phyloP scores from a whole-genome alignment of 92 coral and sea anemone genomes.

The Zoanthus solanderi region DNA sequence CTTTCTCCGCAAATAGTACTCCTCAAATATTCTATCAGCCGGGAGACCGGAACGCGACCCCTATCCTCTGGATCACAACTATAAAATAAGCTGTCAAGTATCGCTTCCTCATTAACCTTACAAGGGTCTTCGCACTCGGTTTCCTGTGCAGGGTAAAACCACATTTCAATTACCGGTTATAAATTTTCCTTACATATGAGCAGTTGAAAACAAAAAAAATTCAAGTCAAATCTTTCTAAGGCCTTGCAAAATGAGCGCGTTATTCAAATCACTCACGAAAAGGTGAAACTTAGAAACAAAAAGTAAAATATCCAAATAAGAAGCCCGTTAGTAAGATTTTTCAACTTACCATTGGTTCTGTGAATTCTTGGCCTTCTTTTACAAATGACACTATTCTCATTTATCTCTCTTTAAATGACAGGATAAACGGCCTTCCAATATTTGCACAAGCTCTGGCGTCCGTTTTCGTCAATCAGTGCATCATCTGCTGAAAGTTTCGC shows the following conservation, averaged over 20 bases:
- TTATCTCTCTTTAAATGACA: slow-evolving; percentile 15
- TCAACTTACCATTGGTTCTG: slow-evolving; percentile 33
- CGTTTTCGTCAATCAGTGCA: neutral
- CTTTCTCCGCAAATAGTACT: slow-evolving; percentile 84
- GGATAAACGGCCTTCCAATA: slow-evolving; percentile 26
- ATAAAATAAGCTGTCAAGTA: slow-evolving; percentile 86
- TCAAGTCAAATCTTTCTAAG: neutral
- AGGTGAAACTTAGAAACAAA: neutral
- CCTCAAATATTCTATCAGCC: slow-evolving; percentile 88
- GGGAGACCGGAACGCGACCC: slow-evolving; percentile 91
- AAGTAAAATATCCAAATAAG: neutral
- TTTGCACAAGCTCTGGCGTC: slow-evolving; percentile 47
- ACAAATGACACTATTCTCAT: slow-evolving; percentile 6
- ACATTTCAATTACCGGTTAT: neutral
- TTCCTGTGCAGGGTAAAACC: slow-evolving; percentile 47
- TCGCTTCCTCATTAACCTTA: slow-evolving; percentile 81
- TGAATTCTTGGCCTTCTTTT: slow-evolving; percentile 4
- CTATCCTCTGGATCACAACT: slow-evolving; percentile 85
- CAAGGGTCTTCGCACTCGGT: slow-evolving; percentile 66
- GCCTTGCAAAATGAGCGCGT: slow-evolving; percentile 21
- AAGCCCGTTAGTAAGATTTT: neutral
- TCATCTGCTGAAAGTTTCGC: slow-evolving; percentile 6
- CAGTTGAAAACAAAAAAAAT: neutral
- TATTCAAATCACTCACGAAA: slow-evolving; percentile 6
- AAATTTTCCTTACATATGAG: neutral